A percentile compares a stretch with the other conserved stretches of the same genome.
Evolutionary conservation across 2,888 invertebrate genomes (phyloP).

Genomic region (Cepaea hortensis): DNA sequence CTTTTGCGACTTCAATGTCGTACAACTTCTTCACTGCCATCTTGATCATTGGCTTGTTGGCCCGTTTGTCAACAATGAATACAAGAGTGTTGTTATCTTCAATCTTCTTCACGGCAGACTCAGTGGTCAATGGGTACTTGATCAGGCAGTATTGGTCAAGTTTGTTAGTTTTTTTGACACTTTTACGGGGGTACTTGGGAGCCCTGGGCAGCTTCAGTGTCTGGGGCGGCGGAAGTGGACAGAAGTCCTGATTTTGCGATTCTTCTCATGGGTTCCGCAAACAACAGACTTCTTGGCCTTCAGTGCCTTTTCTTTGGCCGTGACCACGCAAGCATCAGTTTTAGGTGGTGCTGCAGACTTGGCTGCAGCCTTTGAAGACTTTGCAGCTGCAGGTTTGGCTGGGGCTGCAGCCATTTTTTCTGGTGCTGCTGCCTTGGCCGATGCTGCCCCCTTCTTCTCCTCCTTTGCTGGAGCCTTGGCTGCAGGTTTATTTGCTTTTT

Average conservation of each 20-base stretch:
- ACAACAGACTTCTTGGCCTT: constrained; percentile 87
- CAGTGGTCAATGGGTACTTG: constrained; percentile 98
- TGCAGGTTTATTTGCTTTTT: too few species aligned
- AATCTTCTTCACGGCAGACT: constrained; percentile 99
- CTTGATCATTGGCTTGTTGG: constrained; percentile 98
- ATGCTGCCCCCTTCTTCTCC: too few species aligned
- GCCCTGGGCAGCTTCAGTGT: constrained; percentile 92
- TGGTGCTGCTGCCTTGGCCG: too few species aligned
- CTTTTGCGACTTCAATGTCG: constrained; percentile 98
- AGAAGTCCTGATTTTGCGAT: constrained; percentile 89
- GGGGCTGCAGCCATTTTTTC: constrained; percentile 47
- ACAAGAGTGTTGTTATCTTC: constrained; percentile 99
- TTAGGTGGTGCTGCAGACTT: constrained; percentile 56
- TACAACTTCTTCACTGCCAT: constrained; percentile 98
- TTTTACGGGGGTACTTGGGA: constrained; percentile 94
- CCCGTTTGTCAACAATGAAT: constrained; percentile 95
- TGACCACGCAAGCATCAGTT: constrained; percentile 47
- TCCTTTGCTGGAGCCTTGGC: too few species aligned
- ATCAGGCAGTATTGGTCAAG: constrained; percentile 99
- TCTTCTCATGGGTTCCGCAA: constrained; percentile 87
- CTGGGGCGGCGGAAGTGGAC: constrained; percentile 96
- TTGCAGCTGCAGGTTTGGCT: constrained; percentile 46
- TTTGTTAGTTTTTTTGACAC: constrained; percentile 84
- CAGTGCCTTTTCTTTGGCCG: constrained; percentile 80
- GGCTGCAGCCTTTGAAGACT: constrained; percentile 49